These are phyloP conservation scores for Oxyscelio sp. DNA, from an alignment of 2,888 invertebrate species.

Conservation along the genomic window DNA sequence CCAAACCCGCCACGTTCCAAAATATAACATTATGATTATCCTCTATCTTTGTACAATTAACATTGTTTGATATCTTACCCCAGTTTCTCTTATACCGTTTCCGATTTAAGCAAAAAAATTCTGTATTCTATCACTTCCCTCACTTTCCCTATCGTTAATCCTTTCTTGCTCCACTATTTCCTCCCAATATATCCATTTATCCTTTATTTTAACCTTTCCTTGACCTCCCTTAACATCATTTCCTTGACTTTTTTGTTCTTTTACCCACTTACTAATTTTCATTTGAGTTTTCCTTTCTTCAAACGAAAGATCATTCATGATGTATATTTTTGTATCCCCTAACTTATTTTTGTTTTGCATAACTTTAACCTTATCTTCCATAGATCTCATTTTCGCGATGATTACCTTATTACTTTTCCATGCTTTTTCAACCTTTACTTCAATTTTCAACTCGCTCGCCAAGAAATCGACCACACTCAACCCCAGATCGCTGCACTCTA, in stretches of 20 bases:
- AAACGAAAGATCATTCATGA: neutral
- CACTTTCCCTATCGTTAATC: too few species aligned
- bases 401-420: neutral
- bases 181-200: neutral
- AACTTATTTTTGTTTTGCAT: neutral
- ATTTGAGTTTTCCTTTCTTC: neutral
- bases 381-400: neutral
- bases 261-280: neutral
- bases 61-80: too few species aligned
- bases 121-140: too few species aligned
- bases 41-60: too few species aligned
- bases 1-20: too few species aligned
- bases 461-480: neutral
- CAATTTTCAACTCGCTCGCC: neutral
- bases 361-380: neutral
- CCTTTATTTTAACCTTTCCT: neutral
- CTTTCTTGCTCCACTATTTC: neutral
- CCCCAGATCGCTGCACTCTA: neutral
- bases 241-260: neutral
- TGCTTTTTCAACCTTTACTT: neutral
- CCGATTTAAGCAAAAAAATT: too few species aligned
- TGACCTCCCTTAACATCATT: neutral
- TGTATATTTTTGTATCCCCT: neutral
- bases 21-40: too few species aligned
- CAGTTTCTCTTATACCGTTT: too few species aligned